Percentiles rank a stretch among this genome's conserved stretches.
phyloP scores from a whole-genome alignment of 2,797 vertebrate genomes.

The Enteromius argenteus region DNA sequence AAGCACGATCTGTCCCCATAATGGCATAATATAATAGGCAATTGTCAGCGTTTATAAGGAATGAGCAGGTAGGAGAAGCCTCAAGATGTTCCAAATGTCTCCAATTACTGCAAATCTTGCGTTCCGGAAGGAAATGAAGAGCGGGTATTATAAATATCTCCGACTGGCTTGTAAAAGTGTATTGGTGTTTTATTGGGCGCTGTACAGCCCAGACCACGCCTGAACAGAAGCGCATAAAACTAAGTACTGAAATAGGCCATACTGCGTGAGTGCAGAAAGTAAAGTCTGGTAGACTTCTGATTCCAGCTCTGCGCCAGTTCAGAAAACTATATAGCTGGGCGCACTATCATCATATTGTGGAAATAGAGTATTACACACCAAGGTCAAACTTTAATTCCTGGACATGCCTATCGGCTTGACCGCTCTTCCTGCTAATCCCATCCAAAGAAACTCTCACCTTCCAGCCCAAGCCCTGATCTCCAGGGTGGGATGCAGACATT shows the following conservation, averaged over 20 bases:
- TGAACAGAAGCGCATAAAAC: constrained; percentile 44
- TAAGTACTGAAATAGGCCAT: not conserved
- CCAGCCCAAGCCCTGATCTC: constrained; percentile 21
- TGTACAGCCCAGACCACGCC: constrained; percentile 54
- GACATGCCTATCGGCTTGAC: constrained; percentile 21
- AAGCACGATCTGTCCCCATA: constrained; percentile 48
- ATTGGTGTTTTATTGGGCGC: constrained; percentile 58
- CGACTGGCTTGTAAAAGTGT: constrained; percentile 53
- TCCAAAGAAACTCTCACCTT: constrained; percentile 27
- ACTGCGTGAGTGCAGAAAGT: constrained; percentile 17
- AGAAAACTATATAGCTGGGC: not conserved
- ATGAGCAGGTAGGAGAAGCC: constrained; percentile 27
- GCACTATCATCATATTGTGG: not conserved
- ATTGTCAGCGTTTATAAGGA: constrained; percentile 54
- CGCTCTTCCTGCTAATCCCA: constrained; percentile 35
- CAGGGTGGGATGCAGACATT: constrained; percentile 36
- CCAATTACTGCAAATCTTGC: constrained; percentile 50
- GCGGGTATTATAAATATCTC: constrained; percentile 57
- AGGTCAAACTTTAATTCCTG: constrained; percentile 30
- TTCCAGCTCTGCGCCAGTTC: not conserved
- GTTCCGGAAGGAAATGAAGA: constrained; percentile 46
- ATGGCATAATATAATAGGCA: constrained; percentile 51
- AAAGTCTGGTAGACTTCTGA: constrained; percentile 2
- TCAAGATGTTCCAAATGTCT: constrained; percentile 45
- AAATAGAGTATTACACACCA: constrained; percentile 12